phyloP scores from a whole-genome alignment of 2,113 vertebrate genomes.

The Ageneiosus marmoratus region DNA sequence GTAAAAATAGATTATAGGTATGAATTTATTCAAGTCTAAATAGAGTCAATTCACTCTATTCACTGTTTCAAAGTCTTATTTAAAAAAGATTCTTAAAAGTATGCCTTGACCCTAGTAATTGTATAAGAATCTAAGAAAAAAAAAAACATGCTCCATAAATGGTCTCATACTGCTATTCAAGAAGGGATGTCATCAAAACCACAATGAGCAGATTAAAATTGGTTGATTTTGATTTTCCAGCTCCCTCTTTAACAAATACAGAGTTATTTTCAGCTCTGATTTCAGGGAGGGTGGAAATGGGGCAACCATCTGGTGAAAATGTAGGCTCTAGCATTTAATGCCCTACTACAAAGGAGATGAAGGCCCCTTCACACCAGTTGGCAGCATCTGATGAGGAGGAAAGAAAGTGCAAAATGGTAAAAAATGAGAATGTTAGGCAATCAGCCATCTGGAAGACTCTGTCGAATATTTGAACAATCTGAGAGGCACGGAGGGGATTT shows the following conservation, averaged over 20 bases:
- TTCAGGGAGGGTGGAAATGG: conserved; percentile 36
- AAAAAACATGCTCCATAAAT: not conserved
- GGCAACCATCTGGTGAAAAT: conserved; percentile 59
- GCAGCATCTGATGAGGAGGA: conserved; percentile 49
- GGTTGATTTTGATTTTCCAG: conserved; percentile 31
- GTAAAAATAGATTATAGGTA: not conserved
- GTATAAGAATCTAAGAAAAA: not conserved
- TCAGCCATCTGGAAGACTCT: conserved; percentile 62
- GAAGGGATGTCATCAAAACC: conserved; percentile 20
- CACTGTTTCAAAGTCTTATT: not conserved
- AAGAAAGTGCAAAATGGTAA: conserved; percentile 48
- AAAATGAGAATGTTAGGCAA: conserved; percentile 59
- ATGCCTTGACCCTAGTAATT: conserved; percentile 1
- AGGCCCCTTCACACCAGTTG: conserved; percentile 54
- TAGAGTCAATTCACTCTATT: no score
- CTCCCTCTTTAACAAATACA: conserved; percentile 11
- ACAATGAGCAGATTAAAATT: conserved; percentile 24
- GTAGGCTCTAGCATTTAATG: conserved; percentile 51
- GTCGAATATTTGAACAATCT: conserved; percentile 58
- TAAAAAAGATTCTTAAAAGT: not conserved
- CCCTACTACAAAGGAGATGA: conserved; percentile 47
- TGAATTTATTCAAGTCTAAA: not conserved
- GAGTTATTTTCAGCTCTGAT: conserved; percentile 50
- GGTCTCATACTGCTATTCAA: not conserved
- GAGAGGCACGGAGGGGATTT: conserved; percentile 56